phyloP scores from a whole-genome alignment of 23 tunicate species.

The Styela plicata region DNA sequence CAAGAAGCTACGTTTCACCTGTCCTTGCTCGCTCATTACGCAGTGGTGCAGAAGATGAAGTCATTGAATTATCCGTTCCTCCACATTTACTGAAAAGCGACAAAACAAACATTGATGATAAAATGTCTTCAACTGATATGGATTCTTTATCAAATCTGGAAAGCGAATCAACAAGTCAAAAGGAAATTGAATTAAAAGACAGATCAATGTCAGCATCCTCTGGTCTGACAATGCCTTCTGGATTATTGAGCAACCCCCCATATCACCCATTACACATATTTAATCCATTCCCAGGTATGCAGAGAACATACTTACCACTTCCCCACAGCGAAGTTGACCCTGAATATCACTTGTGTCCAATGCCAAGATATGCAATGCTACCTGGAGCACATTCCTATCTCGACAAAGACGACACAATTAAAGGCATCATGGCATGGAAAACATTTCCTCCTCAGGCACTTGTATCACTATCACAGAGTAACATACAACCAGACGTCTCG shows the following conservation, averaged over 20 bases:
- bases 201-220: slow-evolving; percentile 8
- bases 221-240: slow-evolving; percentile 69
- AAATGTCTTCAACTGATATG: background rate
- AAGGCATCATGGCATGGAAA: slow-evolving; percentile 81
- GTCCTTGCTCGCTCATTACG: slow-evolving; percentile 45
- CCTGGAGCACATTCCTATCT: slow-evolving; percentile 54
- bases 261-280: slow-evolving; percentile 60
- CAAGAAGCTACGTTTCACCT: slow-evolving; percentile 62
- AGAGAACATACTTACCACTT: slow-evolving; percentile 39
- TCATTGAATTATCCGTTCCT: slow-evolving; percentile 60
- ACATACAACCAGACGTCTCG: background rate
- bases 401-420: slow-evolving; percentile 72
- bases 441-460: slow-evolving; percentile 70
- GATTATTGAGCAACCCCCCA: slow-evolving; percentile 57
- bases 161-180: background rate
- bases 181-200: background rate
- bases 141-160: background rate
- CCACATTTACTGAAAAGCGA: slow-evolving; percentile 24
- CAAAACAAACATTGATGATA: background rate
- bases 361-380: slow-evolving; percentile 48
- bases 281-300: slow-evolving; percentile 71
- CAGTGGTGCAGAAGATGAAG: slow-evolving; percentile 85
- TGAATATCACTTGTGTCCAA: slow-evolving; percentile 65
- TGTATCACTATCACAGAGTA: slow-evolving; percentile 29
- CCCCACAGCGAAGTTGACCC: slow-evolving; percentile 72